Evolutionary conservation across 2,888 invertebrate genomes (phyloP).

Genomic region (Perithous albicinctus): DNA sequence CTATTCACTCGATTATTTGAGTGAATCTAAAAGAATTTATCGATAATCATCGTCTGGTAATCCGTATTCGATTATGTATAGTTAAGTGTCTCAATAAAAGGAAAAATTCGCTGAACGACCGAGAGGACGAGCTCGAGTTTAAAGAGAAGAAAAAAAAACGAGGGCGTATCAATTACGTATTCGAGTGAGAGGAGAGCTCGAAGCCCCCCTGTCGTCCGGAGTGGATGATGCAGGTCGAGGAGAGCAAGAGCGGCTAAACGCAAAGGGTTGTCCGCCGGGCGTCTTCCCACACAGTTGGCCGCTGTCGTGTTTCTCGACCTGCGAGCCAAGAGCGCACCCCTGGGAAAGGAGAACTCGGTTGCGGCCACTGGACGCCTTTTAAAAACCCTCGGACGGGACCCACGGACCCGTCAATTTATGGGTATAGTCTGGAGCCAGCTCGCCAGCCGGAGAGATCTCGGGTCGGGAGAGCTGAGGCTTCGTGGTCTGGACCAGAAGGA

Average conservation of each 20-base stretch:
- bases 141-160: slow-evolving; percentile 2
- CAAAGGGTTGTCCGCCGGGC: slow-evolving; percentile 62
- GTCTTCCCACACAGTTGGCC: slow-evolving; percentile 69
- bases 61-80: not conserved
- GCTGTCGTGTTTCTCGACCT: slow-evolving; percentile 53
- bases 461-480: slow-evolving; percentile 18
- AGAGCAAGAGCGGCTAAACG: slow-evolving; percentile 41
- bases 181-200: not conserved
- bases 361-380: slow-evolving; percentile 51
- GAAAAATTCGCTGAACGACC: not conserved
- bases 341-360: slow-evolving; percentile 57
- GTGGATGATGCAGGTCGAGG: slow-evolving; percentile 24
- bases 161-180: slow-evolving; percentile 45
- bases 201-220: slow-evolving; percentile 33
- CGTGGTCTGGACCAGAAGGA: slow-evolving; percentile 53
- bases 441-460: slow-evolving; percentile 31
- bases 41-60: not conserved
- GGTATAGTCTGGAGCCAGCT: slow-evolving; percentile 33
- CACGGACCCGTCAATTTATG: slow-evolving; percentile 64
- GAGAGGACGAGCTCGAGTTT: not conserved
- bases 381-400: slow-evolving; percentile 61
- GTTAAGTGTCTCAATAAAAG: not conserved
- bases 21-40: too few species aligned
- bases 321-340: slow-evolving; percentile 44
- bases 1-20: too few species aligned